A percentile compares a stretch with the other conserved stretches of the same genome.
Evolutionary conservation across 2,888 invertebrate genomes (phyloP).

Genomic region (Eilema griseolum): DNA sequence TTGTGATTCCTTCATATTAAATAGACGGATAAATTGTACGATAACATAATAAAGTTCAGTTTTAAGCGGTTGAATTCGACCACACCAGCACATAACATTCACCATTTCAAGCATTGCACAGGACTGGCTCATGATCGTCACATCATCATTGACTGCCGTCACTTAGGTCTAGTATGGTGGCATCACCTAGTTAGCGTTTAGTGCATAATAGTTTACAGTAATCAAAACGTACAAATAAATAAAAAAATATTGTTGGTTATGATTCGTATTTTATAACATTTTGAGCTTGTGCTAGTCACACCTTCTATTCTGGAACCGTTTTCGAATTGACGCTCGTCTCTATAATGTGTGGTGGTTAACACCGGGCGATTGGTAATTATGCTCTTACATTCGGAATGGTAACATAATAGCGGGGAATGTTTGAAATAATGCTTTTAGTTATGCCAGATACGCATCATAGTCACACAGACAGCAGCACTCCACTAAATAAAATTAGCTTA

Average conservation of each 20-base stretch:
- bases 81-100: slow-evolving; percentile 81
- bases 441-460: slow-evolving; percentile 79
- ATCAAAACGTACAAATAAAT: slow-evolving; percentile 50
- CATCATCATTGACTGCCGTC: slow-evolving; percentile 77
- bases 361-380: slow-evolving; percentile 27
- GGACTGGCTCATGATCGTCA: slow-evolving; percentile 78
- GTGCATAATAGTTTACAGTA: slow-evolving; percentile 72
- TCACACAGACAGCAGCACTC: slow-evolving; percentile 75
- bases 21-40: slow-evolving; percentile 38
- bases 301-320: slow-evolving; percentile 78
- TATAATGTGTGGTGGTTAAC: slow-evolving; percentile 9
- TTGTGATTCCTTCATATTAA: slow-evolving; percentile 41
- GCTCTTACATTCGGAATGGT: slow-evolving; percentile 71
- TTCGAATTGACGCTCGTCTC: slow-evolving; percentile 61
- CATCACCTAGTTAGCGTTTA: slow-evolving; percentile 82
- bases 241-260: slow-evolving; percentile 59
- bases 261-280: slow-evolving; percentile 61
- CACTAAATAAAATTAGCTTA: slow-evolving; percentile 73
- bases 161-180: slow-evolving; percentile 83
- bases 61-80: slow-evolving; percentile 53
- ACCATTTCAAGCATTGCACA: slow-evolving; percentile 84
- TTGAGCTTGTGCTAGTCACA: slow-evolving; percentile 71
- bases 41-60: slow-evolving; percentile 38
- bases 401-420: slow-evolving; percentile 75
- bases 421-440: slow-evolving; percentile 78